These are phyloP conservation scores for Malacoraja senta DNA, from an alignment of 2,797 vertebrate species.

Conservation along the genomic window DNA sequence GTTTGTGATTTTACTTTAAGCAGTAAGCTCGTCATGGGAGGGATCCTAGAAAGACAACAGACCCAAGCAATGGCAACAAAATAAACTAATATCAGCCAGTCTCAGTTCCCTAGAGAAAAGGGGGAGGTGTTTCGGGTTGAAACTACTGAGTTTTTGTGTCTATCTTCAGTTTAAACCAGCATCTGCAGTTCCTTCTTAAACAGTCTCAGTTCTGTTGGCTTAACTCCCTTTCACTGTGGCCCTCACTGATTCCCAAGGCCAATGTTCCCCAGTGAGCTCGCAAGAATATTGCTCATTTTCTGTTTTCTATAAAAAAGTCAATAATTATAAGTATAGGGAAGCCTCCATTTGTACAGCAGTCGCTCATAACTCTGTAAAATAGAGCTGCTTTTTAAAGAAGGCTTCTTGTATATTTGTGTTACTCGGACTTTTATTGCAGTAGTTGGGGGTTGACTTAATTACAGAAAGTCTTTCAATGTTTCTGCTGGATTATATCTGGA, in stretches of 20 bases:
- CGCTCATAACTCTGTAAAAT: not conserved
- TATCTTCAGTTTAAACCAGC: too few relatives aligned
- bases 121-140: too few relatives aligned
- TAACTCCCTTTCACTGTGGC: not conserved
- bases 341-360: not conserved
- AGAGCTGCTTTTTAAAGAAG: not conserved
- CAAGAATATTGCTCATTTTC: not conserved
- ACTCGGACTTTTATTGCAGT: not conserved
- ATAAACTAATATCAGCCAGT: not conserved
- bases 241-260: not conserved
- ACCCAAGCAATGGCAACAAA: not conserved
- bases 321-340: too few relatives aligned
- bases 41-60: not conserved
- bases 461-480: not conserved
- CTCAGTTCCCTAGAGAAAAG: not conserved
- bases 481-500: not conserved
- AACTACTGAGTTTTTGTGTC: too few relatives aligned
- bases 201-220: not conserved
- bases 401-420: not conserved
- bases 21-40: not conserved
- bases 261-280: not conserved
- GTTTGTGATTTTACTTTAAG: not conserved
- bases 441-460: not conserved
- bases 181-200: too few relatives aligned
- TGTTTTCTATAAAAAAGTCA: not conserved